Evolutionary conservation across 2,113 vertebrate species (phyloP), one percentile per base, ranked within the genome.

Genomic region (Rhinopomastus cyanomelas): DNA sequence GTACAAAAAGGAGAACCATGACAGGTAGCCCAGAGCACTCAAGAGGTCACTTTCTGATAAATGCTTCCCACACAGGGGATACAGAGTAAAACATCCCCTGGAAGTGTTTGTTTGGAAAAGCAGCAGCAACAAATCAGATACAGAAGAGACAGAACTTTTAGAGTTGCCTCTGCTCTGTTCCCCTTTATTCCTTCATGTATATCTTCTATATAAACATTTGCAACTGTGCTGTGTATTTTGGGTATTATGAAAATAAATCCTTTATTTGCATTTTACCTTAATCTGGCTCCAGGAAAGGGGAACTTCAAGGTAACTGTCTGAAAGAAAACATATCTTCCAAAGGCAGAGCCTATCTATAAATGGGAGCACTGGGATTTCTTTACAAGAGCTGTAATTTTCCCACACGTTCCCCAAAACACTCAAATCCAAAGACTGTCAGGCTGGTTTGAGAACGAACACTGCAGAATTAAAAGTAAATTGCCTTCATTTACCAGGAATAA

Each of bases 261-360:
- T 87, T 68, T 90, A 84, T 90, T 96, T 93, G 87, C 84, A 81
- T 94, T 92, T 94, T 80, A 88, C 85, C n/a, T 89, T 73, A 83
- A 77, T 66, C 82, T 66, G 60, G 16, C 6, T 94, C 69, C 17
- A 89, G 46, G 48, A 75, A 88, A 91, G 25, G n/a, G 25, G 46
- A 92, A 62, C 30, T 66, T 85, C 76, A 91, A 89, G 82, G 79
- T 94, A 89, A 88, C 32, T 74, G 69, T 67, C 42, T 46, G 51
- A 59, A 91, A 83, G n/a, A 89, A 64, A 34, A 48, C 48, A n/a
- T 21, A 6, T 34, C 36, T 89, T 32, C 46, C 55, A 69, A 83
- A 85, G 30, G 37, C 56, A 88, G 16, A 51, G 6, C 22, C 68
- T 76, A 27, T 18, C 1, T 29, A 44, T 37, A 71, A 86, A 75